A percentile compares a stretch with the other conserved stretches of the same genome.
Evolutionary conservation across 2,113 vertebrate species (phyloP).

Genomic region (Gymnarchus niloticus): DNA sequence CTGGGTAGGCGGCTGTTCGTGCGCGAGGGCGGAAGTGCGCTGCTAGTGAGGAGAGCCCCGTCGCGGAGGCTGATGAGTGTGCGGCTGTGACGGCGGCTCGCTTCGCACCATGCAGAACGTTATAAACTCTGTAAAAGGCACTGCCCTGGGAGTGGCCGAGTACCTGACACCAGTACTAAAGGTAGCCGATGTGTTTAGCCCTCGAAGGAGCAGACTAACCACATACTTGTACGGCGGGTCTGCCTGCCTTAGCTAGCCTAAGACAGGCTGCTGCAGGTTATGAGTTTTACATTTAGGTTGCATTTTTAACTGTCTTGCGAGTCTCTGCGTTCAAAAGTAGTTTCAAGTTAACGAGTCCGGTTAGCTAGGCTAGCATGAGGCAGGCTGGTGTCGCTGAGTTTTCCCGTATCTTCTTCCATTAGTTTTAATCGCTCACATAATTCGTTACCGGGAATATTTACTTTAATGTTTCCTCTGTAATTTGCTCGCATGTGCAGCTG

Average conservation of each 20-base stretch:
- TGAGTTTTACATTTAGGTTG: not conserved
- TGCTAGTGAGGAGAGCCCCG: not conserved
- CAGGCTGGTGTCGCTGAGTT: not conserved
- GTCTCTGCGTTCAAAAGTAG: not conserved
- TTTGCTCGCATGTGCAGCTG: not conserved
- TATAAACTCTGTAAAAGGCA: constrained; percentile 93
- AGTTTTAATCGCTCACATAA: not conserved
- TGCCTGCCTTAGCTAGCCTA: not conserved
- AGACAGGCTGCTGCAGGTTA: not conserved
- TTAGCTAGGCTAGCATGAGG: not conserved
- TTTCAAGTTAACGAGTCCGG: not conserved
- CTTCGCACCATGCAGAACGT: constrained; percentile 82
- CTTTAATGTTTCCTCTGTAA: not conserved
- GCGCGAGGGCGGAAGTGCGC: not conserved
- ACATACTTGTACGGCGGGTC: not conserved
- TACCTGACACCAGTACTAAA: constrained; percentile 91
- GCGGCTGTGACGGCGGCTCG: not conserved
- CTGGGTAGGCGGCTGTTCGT: constrained; percentile 22
- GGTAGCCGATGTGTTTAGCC: constrained; percentile 58
- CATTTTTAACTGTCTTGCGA: not conserved
- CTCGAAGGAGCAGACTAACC: constrained; percentile 8
- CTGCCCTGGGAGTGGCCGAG: constrained; percentile 91
- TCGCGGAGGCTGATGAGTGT: not conserved
- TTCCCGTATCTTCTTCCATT: not conserved
- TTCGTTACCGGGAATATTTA: not conserved